Evolutionary conservation across 2,797 vertebrate species (phyloP).

Genomic region (Dallia pectoralis): DNA sequence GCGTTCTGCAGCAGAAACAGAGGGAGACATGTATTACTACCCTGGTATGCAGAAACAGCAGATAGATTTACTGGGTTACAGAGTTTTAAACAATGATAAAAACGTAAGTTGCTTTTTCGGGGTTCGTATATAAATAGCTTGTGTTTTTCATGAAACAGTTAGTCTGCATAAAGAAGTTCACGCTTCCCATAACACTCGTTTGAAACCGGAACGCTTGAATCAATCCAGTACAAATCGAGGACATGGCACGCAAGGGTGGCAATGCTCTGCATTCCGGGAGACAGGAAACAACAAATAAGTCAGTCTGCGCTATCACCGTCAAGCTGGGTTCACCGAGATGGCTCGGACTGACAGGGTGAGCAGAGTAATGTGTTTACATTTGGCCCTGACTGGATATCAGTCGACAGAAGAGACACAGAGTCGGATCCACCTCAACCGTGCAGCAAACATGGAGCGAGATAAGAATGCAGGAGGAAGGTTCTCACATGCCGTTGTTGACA

Average conservation of each 20-base stretch:
- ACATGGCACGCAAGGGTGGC: not conserved
- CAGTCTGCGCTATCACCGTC: not conserved
- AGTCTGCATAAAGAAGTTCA: not conserved
- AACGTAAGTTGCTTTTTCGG: not conserved
- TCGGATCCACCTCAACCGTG: constrained; percentile 19
- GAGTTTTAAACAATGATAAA: not conserved
- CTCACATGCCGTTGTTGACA: not conserved
- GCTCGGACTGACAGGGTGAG: constrained; percentile 7
- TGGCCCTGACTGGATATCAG: constrained; percentile 24
- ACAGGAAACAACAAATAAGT: not conserved
- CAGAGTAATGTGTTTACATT: constrained; percentile 25
- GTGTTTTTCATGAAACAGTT: not conserved
- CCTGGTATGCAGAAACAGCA: not conserved
- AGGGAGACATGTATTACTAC: constrained; percentile 15
- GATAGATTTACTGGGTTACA: not conserved
- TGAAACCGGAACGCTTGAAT: not conserved
- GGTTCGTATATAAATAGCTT: not conserved
- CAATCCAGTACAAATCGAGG: not conserved
- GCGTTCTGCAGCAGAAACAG: constrained; percentile 75
- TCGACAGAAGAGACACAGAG: constrained; percentile 18
- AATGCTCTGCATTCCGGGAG: not conserved
- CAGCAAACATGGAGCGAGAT: constrained; percentile 12
- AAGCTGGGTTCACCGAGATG: not conserved
- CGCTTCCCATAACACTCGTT: not conserved
- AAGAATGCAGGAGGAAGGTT: constrained; percentile 15